Evolutionary conservation across 2,888 invertebrate genomes (phyloP), one percentile per base, ranked within the genome.

Genomic region (Norana najaformis): DNA sequence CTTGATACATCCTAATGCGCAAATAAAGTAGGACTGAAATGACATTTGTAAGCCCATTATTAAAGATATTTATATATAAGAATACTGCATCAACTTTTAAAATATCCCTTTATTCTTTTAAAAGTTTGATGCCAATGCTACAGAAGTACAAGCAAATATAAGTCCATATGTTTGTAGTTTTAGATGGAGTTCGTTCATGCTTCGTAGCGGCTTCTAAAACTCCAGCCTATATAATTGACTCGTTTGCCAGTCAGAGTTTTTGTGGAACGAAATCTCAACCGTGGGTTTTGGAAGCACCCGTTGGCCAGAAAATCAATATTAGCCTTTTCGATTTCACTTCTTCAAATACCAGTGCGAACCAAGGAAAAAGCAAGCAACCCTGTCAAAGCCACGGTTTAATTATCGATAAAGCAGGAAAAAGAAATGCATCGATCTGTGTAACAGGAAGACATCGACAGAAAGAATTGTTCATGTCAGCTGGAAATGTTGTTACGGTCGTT

Each of bases 151-250:
- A 47, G 20, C 23, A 47, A 47, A 47, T 23, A 69, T 69, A n/a
- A n/a, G 69, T n/a, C n/a, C n/a, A 69, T 69, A 16, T 69, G n/a
- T 69, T 30, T 13, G 13, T n/a, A 88, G 88, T 88, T 47, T 23
- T 36, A 88, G 41, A 88, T 41, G 88, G 30, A 39, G 41, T 23
- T 88, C 88, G 88, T 36, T 88, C 88, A 16, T 88, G 88, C 41
- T 41, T n/a, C 30, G 47, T 39, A n/a, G 37, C 14, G 35, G 85
- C 37, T 4, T 85, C 85, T 36, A 85, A 85, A 5, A 34, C 20
- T n/a, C 85, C 85, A 23, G 6, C 36, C 35, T 37, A 85, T 85
- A 11, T 85, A 85, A 36, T 85, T 16, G 85, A 35, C 37, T 85
- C 85, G 36, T 39, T 13, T 88, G 39, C 5, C 41, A 20, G 36